Percentiles rank a stretch among this genome's conserved stretches.
These are phyloP conservation scores for Aphrophora alni DNA, from an alignment of 2,888 invertebrate species.

Conservation along the genomic window DNA sequence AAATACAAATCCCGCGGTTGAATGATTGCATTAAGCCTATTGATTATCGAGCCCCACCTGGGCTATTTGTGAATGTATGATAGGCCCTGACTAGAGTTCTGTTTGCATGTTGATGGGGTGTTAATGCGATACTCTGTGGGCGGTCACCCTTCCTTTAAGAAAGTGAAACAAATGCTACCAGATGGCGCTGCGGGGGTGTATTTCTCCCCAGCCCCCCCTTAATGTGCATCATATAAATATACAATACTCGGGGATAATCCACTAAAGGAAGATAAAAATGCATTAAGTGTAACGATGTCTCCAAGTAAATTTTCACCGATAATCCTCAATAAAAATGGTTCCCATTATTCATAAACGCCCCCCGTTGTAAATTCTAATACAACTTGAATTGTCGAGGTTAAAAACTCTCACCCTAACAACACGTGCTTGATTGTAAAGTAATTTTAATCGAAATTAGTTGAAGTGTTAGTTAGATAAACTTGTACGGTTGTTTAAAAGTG, in stretches of 20 bases:
- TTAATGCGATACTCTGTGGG: background rate
- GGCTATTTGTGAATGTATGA: background rate
- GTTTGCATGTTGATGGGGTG: background rate
- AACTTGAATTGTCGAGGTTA: too few species aligned
- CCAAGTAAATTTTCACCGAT: background rate
- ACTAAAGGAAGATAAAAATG: background rate
- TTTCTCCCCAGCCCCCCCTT: too few species aligned
- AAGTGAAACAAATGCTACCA: slow-evolving; percentile 27
- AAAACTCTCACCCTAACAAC: too few species aligned
- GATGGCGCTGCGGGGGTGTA: background rate
- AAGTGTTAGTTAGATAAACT: too few species aligned
- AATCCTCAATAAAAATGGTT: background rate
- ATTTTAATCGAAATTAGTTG: too few species aligned
- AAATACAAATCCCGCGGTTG: background rate
- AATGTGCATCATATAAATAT: background rate
- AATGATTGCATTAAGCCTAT: background rate
- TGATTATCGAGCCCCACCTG: background rate
- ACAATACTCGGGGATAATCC: background rate
- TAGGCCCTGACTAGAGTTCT: background rate
- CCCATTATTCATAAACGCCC: background rate
- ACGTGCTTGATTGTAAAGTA: too few species aligned
- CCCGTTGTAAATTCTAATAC: background rate
- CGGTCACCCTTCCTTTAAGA: slow-evolving; percentile 31
- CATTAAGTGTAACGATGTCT: background rate
- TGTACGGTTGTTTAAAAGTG: too few species aligned